These are phyloP conservation scores for Dascillus cervinus DNA, from an alignment of 2,888 invertebrate species.

Conservation along the genomic window DNA sequence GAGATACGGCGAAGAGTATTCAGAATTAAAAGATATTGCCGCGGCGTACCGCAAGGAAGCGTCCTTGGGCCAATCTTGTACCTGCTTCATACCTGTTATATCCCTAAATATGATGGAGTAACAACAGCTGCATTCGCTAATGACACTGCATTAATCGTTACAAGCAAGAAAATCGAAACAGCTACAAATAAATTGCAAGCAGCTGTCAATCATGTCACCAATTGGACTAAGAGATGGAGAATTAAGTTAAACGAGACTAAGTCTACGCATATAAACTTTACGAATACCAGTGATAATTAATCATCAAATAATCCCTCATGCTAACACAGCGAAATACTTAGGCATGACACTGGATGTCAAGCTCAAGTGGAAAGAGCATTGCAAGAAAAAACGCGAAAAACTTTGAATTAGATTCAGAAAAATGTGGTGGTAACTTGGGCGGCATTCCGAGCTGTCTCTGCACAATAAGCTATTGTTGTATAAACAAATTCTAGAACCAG, in stretches of 20 bases:
- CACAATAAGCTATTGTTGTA: no score
- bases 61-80: slow-evolving; percentile 12
- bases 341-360: slow-evolving; percentile 18
- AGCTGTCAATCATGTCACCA: slow-evolving; percentile 5
- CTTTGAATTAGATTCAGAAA: slow-evolving; percentile 3
- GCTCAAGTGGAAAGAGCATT: slow-evolving; percentile 9
- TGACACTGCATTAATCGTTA: slow-evolving; percentile 9
- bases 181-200: slow-evolving; percentile 7
- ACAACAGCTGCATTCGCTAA: slow-evolving; percentile 11
- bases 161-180: slow-evolving; percentile 6
- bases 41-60: slow-evolving; percentile 14
- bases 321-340: slow-evolving; percentile 17
- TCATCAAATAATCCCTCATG: slow-evolving; percentile 7
- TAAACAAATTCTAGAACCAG: no score
- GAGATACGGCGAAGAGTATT: slow-evolving; percentile 5
- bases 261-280: slow-evolving; percentile 18
- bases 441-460: slow-evolving; percentile 6
- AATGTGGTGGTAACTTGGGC: slow-evolving; percentile 8
- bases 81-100: slow-evolving; percentile 9
- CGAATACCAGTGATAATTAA: slow-evolving; percentile 12
- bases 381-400: slow-evolving; percentile 4
- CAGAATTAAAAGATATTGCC: slow-evolving; percentile 10
- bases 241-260: slow-evolving; percentile 15
- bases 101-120: slow-evolving; percentile 8
- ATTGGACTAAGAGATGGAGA: slow-evolving; percentile 16